Base-by-base conservation (phyloP, 1,140 invertebrate species). In the Druon quercuslanigerum region DNA sequence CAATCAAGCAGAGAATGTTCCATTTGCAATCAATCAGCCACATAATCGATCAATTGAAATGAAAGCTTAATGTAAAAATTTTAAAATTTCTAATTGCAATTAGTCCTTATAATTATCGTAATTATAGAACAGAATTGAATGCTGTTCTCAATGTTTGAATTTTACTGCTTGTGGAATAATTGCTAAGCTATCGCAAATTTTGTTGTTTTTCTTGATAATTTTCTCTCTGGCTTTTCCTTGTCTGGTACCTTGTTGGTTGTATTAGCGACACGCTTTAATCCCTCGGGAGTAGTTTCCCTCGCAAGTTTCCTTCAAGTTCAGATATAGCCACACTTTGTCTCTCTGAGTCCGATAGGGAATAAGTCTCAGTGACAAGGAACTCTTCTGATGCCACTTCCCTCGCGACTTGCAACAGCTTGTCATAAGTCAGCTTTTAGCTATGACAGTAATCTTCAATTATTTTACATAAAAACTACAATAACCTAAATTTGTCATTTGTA, bases 231-330 rank as follows among this genome's bases (percentile, higher is more conserved):
- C 56, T 80, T 78, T 60, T 76, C 52, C 70, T 66, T 73, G 33
- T 56, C 66, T 16, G 16, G 51, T 20, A 50, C 46, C 51, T 74
- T 17, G 51, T 57, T 60, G 71, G 76, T 71, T 74, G 75, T 81
- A 83, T 83, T 83, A 82, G 78, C 52, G 66, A 40, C 74, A 80
- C 75, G 72, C 73, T 57, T 71, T 57, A 50, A 71, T 76, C 83
- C 80, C 81, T 20, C 71, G 80, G 83, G 83, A 77, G 77, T 74
- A 84, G 79, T 84, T 83, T 80, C 79, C 80, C 79, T 77, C 40
- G n/a, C 16, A 82, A 84, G 79, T 84, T 84, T 79, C 78, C 76
- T 79, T 75, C 78, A 84, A 84, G 79, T 84, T 84, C 81, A 76
- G 71, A 72, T 79, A 77, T 75, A 51, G 76, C 46, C 74, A 54